A percentile compares a stretch with the other conserved stretches of the same genome.
These are phyloP conservation scores for Chaetops frenatus DNA, from an alignment of 2,113 vertebrate genomes.

Conservation along the genomic window DNA sequence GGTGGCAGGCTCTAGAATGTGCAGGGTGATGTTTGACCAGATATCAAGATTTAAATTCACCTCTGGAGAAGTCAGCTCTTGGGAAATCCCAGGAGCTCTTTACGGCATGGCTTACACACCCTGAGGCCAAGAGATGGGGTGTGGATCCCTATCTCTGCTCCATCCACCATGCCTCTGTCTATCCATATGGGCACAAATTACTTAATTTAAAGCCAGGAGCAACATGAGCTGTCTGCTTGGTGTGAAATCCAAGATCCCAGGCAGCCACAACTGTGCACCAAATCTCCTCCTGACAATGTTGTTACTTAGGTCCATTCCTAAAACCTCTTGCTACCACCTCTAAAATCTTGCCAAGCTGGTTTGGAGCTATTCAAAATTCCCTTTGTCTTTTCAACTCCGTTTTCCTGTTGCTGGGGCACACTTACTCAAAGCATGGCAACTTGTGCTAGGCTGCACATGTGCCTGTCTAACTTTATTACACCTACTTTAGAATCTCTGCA, in stretches of 20 bases:
- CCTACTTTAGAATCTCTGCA: slow-evolving; percentile 31
- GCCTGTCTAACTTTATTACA: slow-evolving; percentile 42
- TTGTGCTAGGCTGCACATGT: not conserved
- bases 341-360: slow-evolving; percentile 55
- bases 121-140: not conserved
- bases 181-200: not conserved
- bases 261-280: not conserved
- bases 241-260: slow-evolving; percentile 3
- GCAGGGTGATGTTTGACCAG: not conserved
- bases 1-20: not conserved
- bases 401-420: not conserved
- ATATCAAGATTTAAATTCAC: not conserved
- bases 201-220: not conserved
- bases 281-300: not conserved
- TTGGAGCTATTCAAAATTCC: slow-evolving; percentile 39
- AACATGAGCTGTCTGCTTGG: not conserved
- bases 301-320: slow-evolving; percentile 4
- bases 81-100: not conserved
- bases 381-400: slow-evolving; percentile 29
- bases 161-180: not conserved
- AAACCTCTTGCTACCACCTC: slow-evolving; percentile 16
- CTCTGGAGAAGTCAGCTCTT: not conserved
- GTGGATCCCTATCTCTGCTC: not conserved
- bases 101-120: not conserved
- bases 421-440: not conserved